These are phyloP conservation scores for Cylloceria caligata DNA, from an alignment of 2,888 invertebrate genomes.

Conservation along the genomic window DNA sequence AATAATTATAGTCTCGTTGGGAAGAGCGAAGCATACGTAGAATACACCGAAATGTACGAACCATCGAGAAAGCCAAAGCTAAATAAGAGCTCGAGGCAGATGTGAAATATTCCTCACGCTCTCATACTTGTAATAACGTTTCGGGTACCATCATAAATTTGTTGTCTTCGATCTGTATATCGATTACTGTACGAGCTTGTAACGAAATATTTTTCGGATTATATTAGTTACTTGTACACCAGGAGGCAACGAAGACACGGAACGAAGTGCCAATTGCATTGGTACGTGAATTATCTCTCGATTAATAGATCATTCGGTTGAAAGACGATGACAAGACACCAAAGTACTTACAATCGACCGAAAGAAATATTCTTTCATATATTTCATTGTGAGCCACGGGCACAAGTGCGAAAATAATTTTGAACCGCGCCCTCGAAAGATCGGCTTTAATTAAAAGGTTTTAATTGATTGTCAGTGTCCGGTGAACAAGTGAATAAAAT, in stretches of 20 bases:
- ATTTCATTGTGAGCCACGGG: neutral
- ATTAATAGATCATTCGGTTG: constrained; percentile 6
- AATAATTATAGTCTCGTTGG: constrained; percentile 17
- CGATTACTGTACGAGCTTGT: neutral
- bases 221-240: constrained; percentile 7
- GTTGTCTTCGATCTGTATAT: neutral
- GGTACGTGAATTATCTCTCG: neutral
- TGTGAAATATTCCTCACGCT: neutral
- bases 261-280: constrained; percentile 16
- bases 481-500: neutral
- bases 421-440: neutral
- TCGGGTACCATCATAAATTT: neutral
- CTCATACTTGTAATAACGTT: constrained; percentile 4
- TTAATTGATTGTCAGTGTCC: constrained; percentile 33
- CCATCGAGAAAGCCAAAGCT: constrained; percentile 12
- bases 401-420: constrained; percentile 5
- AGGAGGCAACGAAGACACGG: neutral
- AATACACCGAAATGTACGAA: too few relatives aligned
- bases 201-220: neutral
- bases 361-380: constrained; percentile 1
- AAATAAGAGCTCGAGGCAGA: neutral
- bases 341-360: neutral
- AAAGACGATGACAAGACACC: neutral
- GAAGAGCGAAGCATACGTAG: neutral
- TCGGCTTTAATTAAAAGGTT: constrained; percentile 25